Base-by-base conservation (phyloP, 2,888 invertebrate species). In the Leucania comma region DNA sequence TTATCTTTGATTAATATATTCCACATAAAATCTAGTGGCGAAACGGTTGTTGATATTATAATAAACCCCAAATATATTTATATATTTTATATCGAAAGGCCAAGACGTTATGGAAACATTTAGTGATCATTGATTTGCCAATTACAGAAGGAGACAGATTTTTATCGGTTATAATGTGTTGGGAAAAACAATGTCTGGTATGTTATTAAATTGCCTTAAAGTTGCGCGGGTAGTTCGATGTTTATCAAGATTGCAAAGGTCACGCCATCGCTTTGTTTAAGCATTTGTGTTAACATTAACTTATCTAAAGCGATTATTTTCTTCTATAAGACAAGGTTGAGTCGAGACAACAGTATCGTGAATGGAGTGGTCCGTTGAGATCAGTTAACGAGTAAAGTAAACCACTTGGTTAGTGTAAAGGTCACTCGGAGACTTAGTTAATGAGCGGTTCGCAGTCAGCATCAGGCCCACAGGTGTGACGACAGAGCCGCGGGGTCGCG, bases 1-100 rank as follows among this genome's bases (percentile, higher is more conserved):
- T 74, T 68, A 54, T 54, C 35, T 67, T 54, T 73, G 54, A 62
- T 67, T 62, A 63, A 56, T 74, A 53, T 73, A 24, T 48, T 60
- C 53, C 61, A 50, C 32, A 73, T 61, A 22, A 57, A 53, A 64
- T 53, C n/a, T 26, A 48, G 38, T 58, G 56, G 26, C 53, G 42
- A 51, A 57, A 61, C 72, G 48, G 53, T 61, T 61, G 46, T 57
- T 32, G 51, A 29, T 51, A 54, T 32, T 46, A 61, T 38, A 69
- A 57, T 69, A 60, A 68, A 50, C 29, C 20, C 59, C 6, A 50
- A 68, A 56, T 58, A 53, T 35, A 48, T 70, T 42, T 42, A 4
- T 74, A 24, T 56, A 32, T 50, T 56, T 57, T 35, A 20, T 46
- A 3, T 53, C 14, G 8, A 53, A 62, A 26, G 20, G 6, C 6